Conservation (phyloP, 2,113 vertebrate species). For the Cygnus atratus region DNA sequence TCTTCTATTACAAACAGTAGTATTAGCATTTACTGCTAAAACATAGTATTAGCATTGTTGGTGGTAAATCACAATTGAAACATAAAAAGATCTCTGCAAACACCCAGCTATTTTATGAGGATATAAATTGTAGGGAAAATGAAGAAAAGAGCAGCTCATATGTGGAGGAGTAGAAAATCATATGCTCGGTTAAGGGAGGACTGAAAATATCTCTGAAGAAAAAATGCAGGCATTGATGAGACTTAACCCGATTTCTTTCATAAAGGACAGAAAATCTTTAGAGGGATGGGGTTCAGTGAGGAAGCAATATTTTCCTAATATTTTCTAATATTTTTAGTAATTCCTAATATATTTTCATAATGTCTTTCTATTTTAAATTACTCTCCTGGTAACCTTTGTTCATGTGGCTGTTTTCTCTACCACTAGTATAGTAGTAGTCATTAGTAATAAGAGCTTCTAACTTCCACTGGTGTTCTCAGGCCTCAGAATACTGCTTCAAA, state of each 20-base stretch:
- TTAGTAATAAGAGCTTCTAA: neutral
- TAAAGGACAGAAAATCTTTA: neutral
- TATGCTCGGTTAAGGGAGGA: neutral
- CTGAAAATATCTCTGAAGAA: conserved; percentile 5
- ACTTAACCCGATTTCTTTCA: neutral
- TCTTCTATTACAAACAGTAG: conserved; percentile 20
- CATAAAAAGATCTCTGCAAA: neutral
- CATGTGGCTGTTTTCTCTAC: neutral
- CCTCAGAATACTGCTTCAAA: neutral
- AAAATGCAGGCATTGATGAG: neutral
- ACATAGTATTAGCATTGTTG: neutral
- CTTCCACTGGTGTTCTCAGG: neutral
- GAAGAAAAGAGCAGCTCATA: conserved; percentile 9
- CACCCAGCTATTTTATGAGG: neutral
- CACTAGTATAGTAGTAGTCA: neutral
- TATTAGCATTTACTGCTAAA: neutral
- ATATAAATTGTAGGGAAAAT: conserved; percentile 7
- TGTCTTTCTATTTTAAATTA: neutral
- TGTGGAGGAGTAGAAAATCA: conserved; percentile 18
- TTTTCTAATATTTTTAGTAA: neutral
- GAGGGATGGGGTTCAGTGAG: neutral
- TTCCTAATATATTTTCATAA: neutral
- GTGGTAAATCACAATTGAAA: conserved; percentile 30
- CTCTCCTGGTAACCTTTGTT: neutral
- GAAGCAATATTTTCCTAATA: neutral